Conservation (phyloP, 2,797 vertebrate species). For the Tolypeutes matacus region DNA sequence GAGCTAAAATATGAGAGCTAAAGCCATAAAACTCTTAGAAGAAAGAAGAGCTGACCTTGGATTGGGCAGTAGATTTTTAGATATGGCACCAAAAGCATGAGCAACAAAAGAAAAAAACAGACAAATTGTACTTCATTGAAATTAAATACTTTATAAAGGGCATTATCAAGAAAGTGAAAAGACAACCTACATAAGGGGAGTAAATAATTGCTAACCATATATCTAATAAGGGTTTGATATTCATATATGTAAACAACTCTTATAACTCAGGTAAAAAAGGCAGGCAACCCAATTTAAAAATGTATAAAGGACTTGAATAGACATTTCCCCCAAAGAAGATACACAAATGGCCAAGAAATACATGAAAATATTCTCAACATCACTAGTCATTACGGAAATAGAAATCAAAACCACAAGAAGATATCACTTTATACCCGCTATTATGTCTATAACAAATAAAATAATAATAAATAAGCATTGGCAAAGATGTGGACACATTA, state of each 20-base stretch:
- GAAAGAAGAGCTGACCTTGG: not conserved
- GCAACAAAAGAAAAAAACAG: not conserved
- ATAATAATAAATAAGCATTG: not conserved
- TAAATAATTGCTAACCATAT: slow-evolving; percentile 22
- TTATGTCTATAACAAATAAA: not conserved
- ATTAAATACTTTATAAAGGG: not conserved
- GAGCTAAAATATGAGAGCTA: not conserved
- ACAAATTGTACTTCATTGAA: not conserved
- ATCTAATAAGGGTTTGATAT: not conserved
- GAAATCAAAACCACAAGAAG: not conserved
- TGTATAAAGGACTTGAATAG: not conserved
- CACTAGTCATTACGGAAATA: not conserved
- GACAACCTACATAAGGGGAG: not conserved
- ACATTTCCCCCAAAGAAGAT: not conserved
- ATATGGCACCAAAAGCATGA: not conserved
- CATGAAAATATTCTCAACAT: not conserved
- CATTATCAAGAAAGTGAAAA: not conserved
- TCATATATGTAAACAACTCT: not conserved
- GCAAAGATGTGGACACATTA: not conserved
- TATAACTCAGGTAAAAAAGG: not conserved
- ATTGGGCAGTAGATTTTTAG: not conserved
- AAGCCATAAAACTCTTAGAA: not conserved
- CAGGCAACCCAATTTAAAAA: not conserved
- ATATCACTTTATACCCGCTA: not conserved
- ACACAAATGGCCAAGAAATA: not conserved